Conservation (phyloP, 2,797 vertebrate genomes). For the Lepidocolaptes lacrymiger region DNA sequence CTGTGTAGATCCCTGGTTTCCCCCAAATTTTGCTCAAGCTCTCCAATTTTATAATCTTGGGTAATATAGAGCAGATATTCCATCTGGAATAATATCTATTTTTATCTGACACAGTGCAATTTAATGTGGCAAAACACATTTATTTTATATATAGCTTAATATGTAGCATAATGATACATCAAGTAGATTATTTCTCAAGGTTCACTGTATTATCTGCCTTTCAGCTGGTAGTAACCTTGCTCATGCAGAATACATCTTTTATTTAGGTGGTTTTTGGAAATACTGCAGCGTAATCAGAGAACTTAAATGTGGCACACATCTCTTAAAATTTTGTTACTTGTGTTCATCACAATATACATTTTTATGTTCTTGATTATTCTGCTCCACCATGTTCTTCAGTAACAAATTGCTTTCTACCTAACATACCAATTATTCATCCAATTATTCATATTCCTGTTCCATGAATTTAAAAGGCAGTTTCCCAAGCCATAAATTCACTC, state of each 20-base stretch:
- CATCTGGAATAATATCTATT: background rate
- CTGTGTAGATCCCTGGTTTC: background rate
- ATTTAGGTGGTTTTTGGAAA: background rate
- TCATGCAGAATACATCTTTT: background rate
- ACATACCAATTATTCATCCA: background rate
- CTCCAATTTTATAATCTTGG: background rate
- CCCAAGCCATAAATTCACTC: background rate
- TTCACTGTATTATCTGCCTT: background rate
- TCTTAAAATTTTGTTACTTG: background rate
- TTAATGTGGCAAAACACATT: background rate
- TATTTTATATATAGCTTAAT: background rate
- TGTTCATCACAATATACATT: background rate
- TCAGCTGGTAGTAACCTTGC: background rate
- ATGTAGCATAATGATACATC: background rate
- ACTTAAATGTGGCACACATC: accelerated
- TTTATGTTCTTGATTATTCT: background rate
- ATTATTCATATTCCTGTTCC: background rate
- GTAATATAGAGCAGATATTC: background rate
- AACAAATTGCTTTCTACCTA: background rate
- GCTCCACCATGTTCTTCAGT: background rate
- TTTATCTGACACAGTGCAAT: background rate
- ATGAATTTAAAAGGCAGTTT: background rate
- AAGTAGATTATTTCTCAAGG: background rate
- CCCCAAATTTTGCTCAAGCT: background rate
- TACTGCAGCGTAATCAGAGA: background rate